Percentiles rank a stretch among this genome's conserved stretches.
Conservation (phyloP, 2,888 invertebrate genomes). For the Lasioglossum lativentre region DNA sequence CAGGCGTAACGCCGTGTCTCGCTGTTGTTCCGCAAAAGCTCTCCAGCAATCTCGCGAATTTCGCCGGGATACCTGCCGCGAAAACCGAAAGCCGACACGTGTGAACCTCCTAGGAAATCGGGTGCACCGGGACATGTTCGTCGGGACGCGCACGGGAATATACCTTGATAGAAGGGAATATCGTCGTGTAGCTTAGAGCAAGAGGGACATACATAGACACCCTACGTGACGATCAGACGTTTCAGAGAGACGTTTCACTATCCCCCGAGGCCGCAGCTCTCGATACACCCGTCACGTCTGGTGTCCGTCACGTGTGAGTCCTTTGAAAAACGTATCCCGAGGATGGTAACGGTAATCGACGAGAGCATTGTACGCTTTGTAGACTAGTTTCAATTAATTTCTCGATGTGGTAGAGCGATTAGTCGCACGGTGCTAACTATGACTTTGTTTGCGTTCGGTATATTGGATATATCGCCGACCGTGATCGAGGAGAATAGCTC, state of each 20-base stretch:
- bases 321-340: slow-evolving; percentile 20
- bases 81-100: slow-evolving; percentile 37
- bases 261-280: not conserved
- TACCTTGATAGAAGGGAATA: not conserved
- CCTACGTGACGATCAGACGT: not conserved
- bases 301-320: slow-evolving; percentile 56
- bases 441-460: not conserved
- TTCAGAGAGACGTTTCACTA: not conserved
- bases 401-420: not conserved
- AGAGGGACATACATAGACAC: slow-evolving; percentile 9
- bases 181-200: not conserved
- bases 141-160: not conserved
- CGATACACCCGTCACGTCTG: not conserved
- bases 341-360: slow-evolving; percentile 34
- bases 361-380: slow-evolving; percentile 20
- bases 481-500: not conserved
- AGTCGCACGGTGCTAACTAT: not conserved
- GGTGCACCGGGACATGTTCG: not conserved
- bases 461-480: not conserved
- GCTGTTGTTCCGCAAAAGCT: slow-evolving; percentile 60
- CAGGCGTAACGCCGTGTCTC: slow-evolving; percentile 68
- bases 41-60: slow-evolving; percentile 38
- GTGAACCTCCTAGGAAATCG: slow-evolving; percentile 19
- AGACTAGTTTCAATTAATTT: slow-evolving; percentile 17
- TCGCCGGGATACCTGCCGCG: slow-evolving; percentile 13